A percentile compares a stretch with the other conserved stretches of the same genome.
Conservation (phyloP, 2,888 invertebrate species). For the Idaea biselata region DNA sequence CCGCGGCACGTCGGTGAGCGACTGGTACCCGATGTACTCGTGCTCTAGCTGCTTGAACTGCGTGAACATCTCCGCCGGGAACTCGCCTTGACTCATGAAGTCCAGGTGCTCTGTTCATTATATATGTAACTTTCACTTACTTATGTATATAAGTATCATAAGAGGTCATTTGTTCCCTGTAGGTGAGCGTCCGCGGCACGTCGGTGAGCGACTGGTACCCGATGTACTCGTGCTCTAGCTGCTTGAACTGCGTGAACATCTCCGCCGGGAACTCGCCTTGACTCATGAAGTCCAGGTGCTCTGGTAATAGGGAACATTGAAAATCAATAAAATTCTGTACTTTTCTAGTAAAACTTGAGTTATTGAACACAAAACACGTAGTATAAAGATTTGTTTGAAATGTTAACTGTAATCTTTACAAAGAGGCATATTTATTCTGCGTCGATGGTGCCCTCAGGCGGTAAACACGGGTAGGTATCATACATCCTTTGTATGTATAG, state of each 20-base stretch:
- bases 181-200: slow-evolving; percentile 90
- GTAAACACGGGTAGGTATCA: too few species aligned
- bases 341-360: too few species aligned
- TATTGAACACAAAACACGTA: too few species aligned
- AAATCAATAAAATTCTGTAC: too few species aligned
- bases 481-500: too few species aligned
- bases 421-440: too few species aligned
- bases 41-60: slow-evolving; percentile 94
- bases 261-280: slow-evolving; percentile 87
- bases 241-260: slow-evolving; percentile 90
- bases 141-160: slow-evolving; percentile 78
- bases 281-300: slow-evolving; percentile 98
- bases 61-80: slow-evolving; percentile 86
- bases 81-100: slow-evolving; percentile 93
- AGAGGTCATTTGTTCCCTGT: slow-evolving; percentile 83
- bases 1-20: slow-evolving; percentile 95
- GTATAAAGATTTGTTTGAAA: too few species aligned
- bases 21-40: slow-evolving; percentile 96
- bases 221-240: slow-evolving; percentile 94
- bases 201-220: slow-evolving; percentile 98
- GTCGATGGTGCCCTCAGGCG: too few species aligned
- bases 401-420: too few species aligned
- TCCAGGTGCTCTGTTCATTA: slow-evolving; percentile 92
- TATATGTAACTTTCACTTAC: slow-evolving; percentile 56
- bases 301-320: too few species aligned